These are phyloP conservation scores for Nomada goodeniana DNA, from an alignment of 2,888 invertebrate genomes.

Conservation along the genomic window DNA sequence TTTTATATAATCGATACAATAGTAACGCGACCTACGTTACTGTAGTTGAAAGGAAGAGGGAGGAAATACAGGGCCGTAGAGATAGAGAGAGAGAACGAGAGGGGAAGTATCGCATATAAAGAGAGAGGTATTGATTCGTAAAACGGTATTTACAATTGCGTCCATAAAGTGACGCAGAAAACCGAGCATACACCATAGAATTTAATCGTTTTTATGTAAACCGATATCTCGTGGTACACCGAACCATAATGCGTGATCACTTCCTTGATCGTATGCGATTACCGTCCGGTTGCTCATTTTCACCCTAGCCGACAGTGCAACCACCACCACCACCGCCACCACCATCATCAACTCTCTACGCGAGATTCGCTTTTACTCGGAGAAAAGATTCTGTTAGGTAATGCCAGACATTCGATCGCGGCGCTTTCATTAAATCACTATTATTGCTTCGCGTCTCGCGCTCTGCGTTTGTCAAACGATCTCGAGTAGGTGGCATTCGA, in stretches of 20 bases:
- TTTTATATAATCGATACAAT: constrained; percentile 58
- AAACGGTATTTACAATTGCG: constrained; percentile 46
- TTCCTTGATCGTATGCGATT: constrained; percentile 73
- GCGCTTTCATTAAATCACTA: constrained; percentile 50
- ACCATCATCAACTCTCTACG: constrained; percentile 1
- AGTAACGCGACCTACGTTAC: constrained; percentile 46
- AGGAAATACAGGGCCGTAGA: not conserved
- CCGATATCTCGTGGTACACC: constrained; percentile 63
- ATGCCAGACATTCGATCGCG: constrained; percentile 58
- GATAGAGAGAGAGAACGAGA: not conserved
- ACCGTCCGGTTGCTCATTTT: constrained; percentile 64
- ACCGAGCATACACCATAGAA: constrained; percentile 43
- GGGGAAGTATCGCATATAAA: not conserved
- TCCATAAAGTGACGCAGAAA: constrained; percentile 42
- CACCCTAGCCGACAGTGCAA: constrained; percentile 42
- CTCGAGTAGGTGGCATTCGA: constrained; percentile 29
- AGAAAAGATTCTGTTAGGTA: constrained; percentile 65
- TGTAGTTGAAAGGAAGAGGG: not conserved
- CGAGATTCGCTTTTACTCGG: constrained; percentile 64
- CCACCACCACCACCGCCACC: constrained; percentile 22
- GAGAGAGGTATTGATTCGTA: constrained; percentile 46
- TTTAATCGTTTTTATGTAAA: constrained; percentile 69
- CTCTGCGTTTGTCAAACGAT: not conserved
- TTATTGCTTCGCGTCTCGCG: constrained; percentile 26
- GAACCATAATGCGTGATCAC: constrained; percentile 69